Conservation (phyloP, 2,888 invertebrate species). For the Eretmocerus hayati region DNA sequence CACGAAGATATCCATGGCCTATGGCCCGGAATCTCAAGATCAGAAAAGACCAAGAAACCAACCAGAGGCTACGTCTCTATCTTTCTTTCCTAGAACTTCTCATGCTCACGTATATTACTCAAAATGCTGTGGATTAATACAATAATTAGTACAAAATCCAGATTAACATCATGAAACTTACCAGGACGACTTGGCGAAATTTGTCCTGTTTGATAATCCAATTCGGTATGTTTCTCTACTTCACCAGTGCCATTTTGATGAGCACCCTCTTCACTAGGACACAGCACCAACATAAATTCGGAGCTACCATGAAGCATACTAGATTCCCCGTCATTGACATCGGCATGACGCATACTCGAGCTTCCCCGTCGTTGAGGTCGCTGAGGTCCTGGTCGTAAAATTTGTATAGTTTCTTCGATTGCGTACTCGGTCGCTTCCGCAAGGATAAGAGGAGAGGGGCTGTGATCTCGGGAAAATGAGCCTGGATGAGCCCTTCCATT, state of each 20-base stretch:
- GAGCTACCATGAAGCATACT: conserved; percentile 58
- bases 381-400: conserved; percentile 8
- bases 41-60: no score
- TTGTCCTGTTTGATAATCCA: no score
- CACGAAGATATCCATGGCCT: no score
- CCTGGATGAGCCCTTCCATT: conserved; percentile 22
- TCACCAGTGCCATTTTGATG: conserved; percentile 1
- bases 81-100: no score
- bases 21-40: no score
- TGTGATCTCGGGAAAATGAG: conserved; percentile 24
- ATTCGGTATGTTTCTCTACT: conserved; percentile 5
- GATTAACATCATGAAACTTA: no score
- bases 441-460: conserved; percentile 28
- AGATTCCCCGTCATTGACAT: background rate
- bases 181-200: no score
- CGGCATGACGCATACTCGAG: background rate
- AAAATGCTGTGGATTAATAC: no score
- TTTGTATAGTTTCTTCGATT: conserved; percentile 7
- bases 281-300: conserved; percentile 75
- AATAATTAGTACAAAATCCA: no score
- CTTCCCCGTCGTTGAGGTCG: conserved; percentile 9
- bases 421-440: conserved; percentile 7
- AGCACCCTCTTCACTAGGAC: conserved; percentile 51
- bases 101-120: no score
- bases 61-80: no score